Evolutionary conservation across 2,888 invertebrate species (phyloP).

Genomic region (Folsomia candida): DNA sequence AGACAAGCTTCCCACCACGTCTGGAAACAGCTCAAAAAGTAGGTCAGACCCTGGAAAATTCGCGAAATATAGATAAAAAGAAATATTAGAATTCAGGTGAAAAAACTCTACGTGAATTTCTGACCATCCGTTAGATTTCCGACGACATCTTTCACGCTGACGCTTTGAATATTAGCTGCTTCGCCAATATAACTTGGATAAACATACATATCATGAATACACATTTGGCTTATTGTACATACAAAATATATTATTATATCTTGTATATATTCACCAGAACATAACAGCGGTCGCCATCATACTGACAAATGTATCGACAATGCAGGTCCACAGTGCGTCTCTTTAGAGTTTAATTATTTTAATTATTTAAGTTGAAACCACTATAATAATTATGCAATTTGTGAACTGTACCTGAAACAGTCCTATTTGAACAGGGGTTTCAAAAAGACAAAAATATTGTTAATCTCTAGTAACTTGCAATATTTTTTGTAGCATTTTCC

Average conservation of each 20-base stretch:
- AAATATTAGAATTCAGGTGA: not conserved
- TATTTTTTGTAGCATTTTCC: too few species aligned
- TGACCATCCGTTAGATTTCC: not conserved
- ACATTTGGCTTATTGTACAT: too few species aligned
- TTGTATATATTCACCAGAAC: not conserved
- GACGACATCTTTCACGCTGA: not conserved
- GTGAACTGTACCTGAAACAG: too few species aligned
- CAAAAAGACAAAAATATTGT: too few species aligned
- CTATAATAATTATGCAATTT: too few species aligned
- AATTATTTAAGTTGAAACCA: too few species aligned
- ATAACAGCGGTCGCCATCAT: not conserved
- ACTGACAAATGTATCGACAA: not conserved
- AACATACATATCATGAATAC: too few species aligned
- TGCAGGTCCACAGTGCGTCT: not conserved
- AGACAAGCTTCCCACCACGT: not conserved
- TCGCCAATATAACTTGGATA: too few species aligned
- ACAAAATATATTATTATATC: not conserved
- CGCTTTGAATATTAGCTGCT: not conserved
- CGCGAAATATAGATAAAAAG: not conserved
- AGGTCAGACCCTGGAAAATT: not conserved
- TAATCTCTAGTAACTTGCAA: too few species aligned
- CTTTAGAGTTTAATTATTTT: too few species aligned
- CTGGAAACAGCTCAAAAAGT: constrained; percentile 12
- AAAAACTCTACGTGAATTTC: not conserved
- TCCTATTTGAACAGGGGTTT: too few species aligned